Evolutionary conservation across 2,888 invertebrate genomes (phyloP).

Genomic region (Argyresthia goedartella): DNA sequence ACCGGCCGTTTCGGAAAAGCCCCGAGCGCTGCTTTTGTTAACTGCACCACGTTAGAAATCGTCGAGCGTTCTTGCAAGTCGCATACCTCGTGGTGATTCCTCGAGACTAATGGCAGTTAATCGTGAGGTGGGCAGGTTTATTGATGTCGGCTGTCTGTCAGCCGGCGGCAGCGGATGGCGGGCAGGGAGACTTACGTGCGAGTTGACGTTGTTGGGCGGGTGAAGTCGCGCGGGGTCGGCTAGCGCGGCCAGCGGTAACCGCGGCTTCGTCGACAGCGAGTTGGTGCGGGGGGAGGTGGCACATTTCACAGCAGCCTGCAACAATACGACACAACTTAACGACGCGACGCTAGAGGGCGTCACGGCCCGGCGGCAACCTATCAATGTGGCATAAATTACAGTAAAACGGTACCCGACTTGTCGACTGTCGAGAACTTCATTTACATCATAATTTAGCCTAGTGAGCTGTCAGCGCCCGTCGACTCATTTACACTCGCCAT

Average conservation of each 20-base stretch:
- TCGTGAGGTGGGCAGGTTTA: background rate
- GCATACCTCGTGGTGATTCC: slow-evolving; percentile 7
- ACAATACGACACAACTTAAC: background rate
- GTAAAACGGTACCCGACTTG: background rate
- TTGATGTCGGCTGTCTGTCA: background rate
- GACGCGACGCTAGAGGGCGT: background rate
- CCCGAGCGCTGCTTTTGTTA: slow-evolving; percentile 12
- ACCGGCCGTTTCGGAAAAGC: slow-evolving; percentile 29
- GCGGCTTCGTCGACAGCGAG: slow-evolving; percentile 60
- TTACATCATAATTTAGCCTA: slow-evolving; percentile 18
- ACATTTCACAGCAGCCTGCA: slow-evolving; percentile 64
- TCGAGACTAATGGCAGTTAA: background rate
- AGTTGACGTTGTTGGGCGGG: slow-evolving; percentile 62
- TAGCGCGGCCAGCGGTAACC: slow-evolving; percentile 52
- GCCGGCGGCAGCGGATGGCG: background rate
- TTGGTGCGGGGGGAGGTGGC: slow-evolving; percentile 63
- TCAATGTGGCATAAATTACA: background rate
- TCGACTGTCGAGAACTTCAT: slow-evolving; percentile 9
- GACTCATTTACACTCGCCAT: slow-evolving; percentile 21
- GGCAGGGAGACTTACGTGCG: slow-evolving; percentile 46
- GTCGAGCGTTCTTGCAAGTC: slow-evolving; percentile 8
- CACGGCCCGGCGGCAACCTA: background rate
- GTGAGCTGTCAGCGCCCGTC: slow-evolving; percentile 18
- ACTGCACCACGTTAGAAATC: slow-evolving; percentile 2
- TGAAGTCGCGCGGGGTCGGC: slow-evolving; percentile 54